Evolutionary conservation across 1,140 invertebrate species (phyloP), one percentile per base, ranked within the genome.

Genomic region (Anastrepha ludens): DNA sequence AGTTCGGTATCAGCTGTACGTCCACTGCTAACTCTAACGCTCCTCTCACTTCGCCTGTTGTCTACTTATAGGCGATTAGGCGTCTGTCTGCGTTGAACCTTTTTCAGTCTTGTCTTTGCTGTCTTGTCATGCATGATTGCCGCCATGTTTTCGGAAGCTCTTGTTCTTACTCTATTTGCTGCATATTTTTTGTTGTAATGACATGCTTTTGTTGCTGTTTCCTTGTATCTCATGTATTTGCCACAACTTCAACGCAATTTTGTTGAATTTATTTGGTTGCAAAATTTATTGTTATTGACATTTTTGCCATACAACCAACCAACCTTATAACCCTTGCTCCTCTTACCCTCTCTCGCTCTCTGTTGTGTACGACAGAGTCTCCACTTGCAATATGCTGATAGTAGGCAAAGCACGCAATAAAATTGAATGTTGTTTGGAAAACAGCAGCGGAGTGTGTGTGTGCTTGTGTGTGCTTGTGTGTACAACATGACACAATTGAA

Each of bases 251-350:
- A 81, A 81, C 47, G 44, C 44, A 81, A 81, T 55, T 81, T 81
- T 50, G 47, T 81, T 74, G 74, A 81, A 81, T 81, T 81, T 81
- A 55, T 81, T 81, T 81, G 74, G 47, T 81, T 55, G 20, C 74
- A 81, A 81, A 81, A 81, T 81, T 81, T 81, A 81, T 81, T 81
- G 74, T 81, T 81, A 81, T 81, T 81, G 74, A 81, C 74, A 55
- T 81, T 81, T 81, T 55, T 55, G 74, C 20, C 20, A 55, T 41
- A 50, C 44, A 41, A 55, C 17, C 70, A 17, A 17, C 11, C 5
- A 64, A 5, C 60, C 9, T 74, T 50, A 67, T 47, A 6, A 29
- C 47, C 44, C 70, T 39, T 39, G 6, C 17, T 7, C 13, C n/a
- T n/a, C 44, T 20, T 11, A 20, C 20, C 62, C 13, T n/a, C 64